Conservation (phyloP, 2,888 invertebrate species). For the Cremastobaeus sp. region DNA sequence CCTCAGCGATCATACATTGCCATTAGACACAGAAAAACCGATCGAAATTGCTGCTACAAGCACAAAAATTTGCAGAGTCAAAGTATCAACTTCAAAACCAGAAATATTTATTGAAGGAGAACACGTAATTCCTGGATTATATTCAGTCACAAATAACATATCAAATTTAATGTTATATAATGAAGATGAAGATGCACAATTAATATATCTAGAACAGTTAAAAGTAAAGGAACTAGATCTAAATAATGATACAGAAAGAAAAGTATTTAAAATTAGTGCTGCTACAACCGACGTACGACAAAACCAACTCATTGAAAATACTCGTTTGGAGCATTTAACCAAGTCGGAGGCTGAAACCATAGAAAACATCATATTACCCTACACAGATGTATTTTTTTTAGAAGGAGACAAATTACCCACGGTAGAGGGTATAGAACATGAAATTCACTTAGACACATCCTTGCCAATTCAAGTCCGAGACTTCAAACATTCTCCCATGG, state of each 20-base stretch:
- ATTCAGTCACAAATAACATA: background rate
- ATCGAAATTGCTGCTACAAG: too few relatives aligned
- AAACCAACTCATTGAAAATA: background rate
- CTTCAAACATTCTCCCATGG: background rate
- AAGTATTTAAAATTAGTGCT: too few relatives aligned
- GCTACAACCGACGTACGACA: too few relatives aligned
- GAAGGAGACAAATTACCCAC: background rate
- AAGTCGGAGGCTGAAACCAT: background rate
- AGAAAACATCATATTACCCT: background rate
- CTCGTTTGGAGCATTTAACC: background rate
- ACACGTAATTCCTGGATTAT: background rate
- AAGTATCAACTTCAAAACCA: background rate
- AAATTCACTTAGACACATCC: background rate
- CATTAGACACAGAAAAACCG: background rate
- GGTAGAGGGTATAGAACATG: background rate
- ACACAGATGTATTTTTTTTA: constrained; percentile 6
- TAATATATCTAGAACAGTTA: background rate
- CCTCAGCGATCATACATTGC: background rate
- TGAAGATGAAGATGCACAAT: background rate
- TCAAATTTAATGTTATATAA: background rate
- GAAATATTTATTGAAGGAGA: background rate
- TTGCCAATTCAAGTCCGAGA: background rate
- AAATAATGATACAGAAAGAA: background rate
- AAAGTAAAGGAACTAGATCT: background rate
- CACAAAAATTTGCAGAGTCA: background rate